These are phyloP conservation scores for Tokudaia tokunoshimensis DNA, from an alignment of 2,797 vertebrate genomes.

Conservation along the genomic window DNA sequence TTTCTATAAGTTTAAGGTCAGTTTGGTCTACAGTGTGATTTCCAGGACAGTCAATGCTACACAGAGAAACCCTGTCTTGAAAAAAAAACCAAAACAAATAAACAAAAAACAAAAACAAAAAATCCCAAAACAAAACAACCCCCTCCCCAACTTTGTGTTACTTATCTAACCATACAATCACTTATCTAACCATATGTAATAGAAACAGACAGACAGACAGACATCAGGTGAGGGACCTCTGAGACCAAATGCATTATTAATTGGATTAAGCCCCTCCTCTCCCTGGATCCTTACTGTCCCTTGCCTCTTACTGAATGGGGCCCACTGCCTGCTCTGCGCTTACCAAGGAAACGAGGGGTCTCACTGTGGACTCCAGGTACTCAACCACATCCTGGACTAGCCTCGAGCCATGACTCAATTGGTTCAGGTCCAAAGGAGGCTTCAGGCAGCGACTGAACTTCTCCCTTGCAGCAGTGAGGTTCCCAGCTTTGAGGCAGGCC, in stretches of 20 bases:
- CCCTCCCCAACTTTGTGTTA: background rate
- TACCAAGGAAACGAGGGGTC: slow-evolving; percentile 90
- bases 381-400: slow-evolving; percentile 96
- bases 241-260: background rate
- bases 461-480: slow-evolving; percentile 93
- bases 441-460: slow-evolving; percentile 96
- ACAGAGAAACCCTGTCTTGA: background rate
- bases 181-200: background rate
- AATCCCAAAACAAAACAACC: too few relatives aligned
- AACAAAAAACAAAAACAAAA: background rate
- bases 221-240: background rate
- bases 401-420: slow-evolving; percentile 92
- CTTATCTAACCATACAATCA: slow-evolving; percentile 4
- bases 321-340: slow-evolving; percentile 64
- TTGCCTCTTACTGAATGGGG: background rate
- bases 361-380: slow-evolving; percentile 93
- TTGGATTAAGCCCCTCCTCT: background rate
- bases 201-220: background rate
- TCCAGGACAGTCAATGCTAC: background rate
- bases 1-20: background rate
- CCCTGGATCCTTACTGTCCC: background rate
- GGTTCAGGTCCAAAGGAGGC: slow-evolving; percentile 95
- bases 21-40: background rate
- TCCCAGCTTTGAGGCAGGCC: slow-evolving; percentile 95
- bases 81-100: background rate